phyloP scores from a whole-genome alignment of 2,888 invertebrate species.

The Cremastinae sp. region DNA sequence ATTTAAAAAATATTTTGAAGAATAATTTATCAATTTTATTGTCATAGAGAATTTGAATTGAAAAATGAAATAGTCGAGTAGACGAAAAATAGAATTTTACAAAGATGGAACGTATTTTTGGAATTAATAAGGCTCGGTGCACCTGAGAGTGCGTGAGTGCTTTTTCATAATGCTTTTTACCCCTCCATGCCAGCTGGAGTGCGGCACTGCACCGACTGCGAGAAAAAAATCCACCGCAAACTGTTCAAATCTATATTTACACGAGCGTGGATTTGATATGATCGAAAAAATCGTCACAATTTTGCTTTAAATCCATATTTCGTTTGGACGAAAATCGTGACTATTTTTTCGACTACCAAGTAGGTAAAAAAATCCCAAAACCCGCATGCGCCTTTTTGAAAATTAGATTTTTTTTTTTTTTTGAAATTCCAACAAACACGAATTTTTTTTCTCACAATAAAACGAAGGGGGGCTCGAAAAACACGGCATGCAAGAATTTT shows the following conservation, averaged over 20 bases:
- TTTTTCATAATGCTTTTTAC: constrained; percentile 77
- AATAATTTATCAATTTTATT: too few species aligned
- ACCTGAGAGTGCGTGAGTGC: constrained; percentile 72
- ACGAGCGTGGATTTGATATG: constrained; percentile 38
- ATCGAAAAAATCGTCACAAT: constrained; percentile 34
- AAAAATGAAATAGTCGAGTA: constrained; percentile 28
- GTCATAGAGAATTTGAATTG: background rate
- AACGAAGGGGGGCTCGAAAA: background rate
- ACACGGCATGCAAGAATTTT: constrained; percentile 5
- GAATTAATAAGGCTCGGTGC: constrained; percentile 72
- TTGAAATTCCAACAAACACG: background rate
- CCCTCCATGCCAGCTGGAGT: constrained; percentile 73
- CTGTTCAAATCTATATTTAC: constrained; percentile 36
- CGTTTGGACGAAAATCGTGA: background rate
- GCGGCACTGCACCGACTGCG: constrained; percentile 78
- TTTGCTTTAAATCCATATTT: constrained; percentile 2
- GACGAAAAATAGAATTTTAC: constrained; percentile 20
- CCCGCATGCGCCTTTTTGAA: constrained; percentile 68
- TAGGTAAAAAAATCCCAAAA: constrained; percentile 40
- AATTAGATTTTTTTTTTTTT: constrained; percentile 24
- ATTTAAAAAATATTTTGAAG: too few species aligned
- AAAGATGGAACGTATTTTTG: constrained; percentile 47
- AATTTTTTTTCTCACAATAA: background rate
- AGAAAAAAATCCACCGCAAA: constrained; percentile 73
- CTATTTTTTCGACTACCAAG: constrained; percentile 24